Evolutionary conservation across 1,140 invertebrate genomes (phyloP).

Genomic region (Neoseiulus cucumeris): DNA sequence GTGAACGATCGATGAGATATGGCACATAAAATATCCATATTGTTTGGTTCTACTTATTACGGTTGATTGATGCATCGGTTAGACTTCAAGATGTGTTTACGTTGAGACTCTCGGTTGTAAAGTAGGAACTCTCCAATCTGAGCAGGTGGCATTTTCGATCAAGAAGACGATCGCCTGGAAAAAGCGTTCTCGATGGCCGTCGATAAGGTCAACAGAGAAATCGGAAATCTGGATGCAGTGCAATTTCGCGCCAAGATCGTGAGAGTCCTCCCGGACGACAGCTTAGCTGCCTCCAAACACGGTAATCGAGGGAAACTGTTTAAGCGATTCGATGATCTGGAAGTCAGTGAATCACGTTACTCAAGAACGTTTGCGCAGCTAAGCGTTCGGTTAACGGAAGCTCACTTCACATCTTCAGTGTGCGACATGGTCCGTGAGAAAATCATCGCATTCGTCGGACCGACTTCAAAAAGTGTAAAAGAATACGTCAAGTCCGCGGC

Average conservation of each 20-base stretch:
- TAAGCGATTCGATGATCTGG: neutral
- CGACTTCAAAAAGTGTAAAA: neutral
- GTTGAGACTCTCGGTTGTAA: too few relatives aligned
- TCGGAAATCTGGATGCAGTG: neutral
- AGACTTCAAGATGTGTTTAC: too few relatives aligned
- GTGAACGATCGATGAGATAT: too few relatives aligned
- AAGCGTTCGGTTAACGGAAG: too few relatives aligned
- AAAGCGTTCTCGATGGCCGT: neutral
- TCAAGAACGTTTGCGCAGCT: too few relatives aligned
- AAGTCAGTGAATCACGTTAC: neutral
- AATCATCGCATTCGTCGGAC: neutral
- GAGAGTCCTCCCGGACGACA: neutral
- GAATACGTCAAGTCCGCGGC: neutral
- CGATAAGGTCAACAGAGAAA: neutral
- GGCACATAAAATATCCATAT: too few relatives aligned
- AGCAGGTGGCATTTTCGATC: conserved; percentile 1
- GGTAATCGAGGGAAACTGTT: neutral
- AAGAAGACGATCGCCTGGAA: neutral
- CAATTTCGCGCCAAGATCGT: neutral
- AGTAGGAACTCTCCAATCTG: too few relatives aligned
- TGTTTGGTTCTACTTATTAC: too few relatives aligned
- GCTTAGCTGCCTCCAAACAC: neutral
- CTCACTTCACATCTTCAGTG: neutral
- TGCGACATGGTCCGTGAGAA: neutral
- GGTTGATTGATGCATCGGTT: too few relatives aligned